Conservation (phyloP, 2,888 invertebrate genomes). For the Temnothorax ravouxi region DNA sequence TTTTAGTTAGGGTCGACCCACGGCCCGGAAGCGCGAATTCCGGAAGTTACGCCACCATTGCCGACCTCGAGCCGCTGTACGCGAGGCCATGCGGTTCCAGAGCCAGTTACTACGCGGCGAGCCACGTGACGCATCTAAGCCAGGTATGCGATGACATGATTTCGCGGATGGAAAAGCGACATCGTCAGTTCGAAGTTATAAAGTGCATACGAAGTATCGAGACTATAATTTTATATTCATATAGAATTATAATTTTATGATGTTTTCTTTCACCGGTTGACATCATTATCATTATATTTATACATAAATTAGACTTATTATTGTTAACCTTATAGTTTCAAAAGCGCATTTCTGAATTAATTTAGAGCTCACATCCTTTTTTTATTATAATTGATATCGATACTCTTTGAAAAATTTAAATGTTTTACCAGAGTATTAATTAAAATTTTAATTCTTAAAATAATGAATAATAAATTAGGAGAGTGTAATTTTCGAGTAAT, state of each 20-base stretch:
- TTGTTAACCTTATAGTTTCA: background rate
- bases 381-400: background rate
- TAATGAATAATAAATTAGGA: background rate
- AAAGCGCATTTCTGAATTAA: background rate
- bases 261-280: background rate
- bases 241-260: background rate
- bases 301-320: background rate
- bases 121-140: slow-evolving; percentile 91
- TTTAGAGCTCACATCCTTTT: background rate
- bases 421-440: background rate
- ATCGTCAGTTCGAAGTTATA: background rate
- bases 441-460: background rate
- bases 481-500: background rate
- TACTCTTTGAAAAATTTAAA: slow-evolving; percentile 3
- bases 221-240: background rate
- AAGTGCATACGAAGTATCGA: no score
- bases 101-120: slow-evolving; percentile 93
- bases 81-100: slow-evolving; percentile 88
- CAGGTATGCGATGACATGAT: slow-evolving; percentile 87
- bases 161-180: slow-evolving; percentile 1
- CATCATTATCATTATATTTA: no score
- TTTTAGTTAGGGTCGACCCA: slow-evolving; percentile 92
- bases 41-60: slow-evolving; percentile 94
- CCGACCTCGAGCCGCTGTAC: slow-evolving; percentile 90
- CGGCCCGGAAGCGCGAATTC: slow-evolving; percentile 92